Evolutionary conservation across 1,140 invertebrate species (phyloP), one percentile per base, ranked within the genome.

Genomic region (Dendrolimus punctatus): DNA sequence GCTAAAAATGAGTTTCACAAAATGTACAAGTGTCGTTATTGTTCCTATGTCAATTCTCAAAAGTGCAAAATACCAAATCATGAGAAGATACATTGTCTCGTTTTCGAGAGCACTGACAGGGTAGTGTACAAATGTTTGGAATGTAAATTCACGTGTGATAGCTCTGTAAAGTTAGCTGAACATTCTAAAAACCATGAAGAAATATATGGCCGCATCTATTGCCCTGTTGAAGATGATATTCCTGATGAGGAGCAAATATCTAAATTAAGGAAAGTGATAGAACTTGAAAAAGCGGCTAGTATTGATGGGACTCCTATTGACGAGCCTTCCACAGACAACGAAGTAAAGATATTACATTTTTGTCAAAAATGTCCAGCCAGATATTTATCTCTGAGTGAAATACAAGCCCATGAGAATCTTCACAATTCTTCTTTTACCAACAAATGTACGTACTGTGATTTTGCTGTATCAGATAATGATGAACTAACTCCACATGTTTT

Each of bases 21-120:
- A 81, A 94, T 97, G 91, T 93, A 94, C 64, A 95, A 95, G 71
- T 97, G 95, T 72, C 89, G 93, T 39, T 93, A 91, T 69, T 96
- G 95, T 78, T 95, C 95, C 0, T 95, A 95, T 75, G 92, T 95
- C 2, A 95, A 95, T 71, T 85, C 91, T 6, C 84, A 93, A 40
- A 92, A 93, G 82, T 91, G 92, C 40, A 95, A 95, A 73, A 93
- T 96, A 39, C 90, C 91, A n/a, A 93, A 95, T 59, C 95, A 97
- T 79, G 94, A 96, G 76, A 92, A 92, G 75, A 95, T 96, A 91
- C 95, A 96, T 78, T 88, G 88, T n/a, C 62, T 78, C 39, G 60
- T 67, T 66, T 85, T 57, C 76, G 90, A 68, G 75, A 89, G 57
- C 76, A 89, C 57, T 76, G 80, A 83, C 49, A 82, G 64, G 65